A percentile compares a stretch with the other conserved stretches of the same genome.
Conservation (phyloP, 1,140 invertebrate species). For the Samia ricini region DNA sequence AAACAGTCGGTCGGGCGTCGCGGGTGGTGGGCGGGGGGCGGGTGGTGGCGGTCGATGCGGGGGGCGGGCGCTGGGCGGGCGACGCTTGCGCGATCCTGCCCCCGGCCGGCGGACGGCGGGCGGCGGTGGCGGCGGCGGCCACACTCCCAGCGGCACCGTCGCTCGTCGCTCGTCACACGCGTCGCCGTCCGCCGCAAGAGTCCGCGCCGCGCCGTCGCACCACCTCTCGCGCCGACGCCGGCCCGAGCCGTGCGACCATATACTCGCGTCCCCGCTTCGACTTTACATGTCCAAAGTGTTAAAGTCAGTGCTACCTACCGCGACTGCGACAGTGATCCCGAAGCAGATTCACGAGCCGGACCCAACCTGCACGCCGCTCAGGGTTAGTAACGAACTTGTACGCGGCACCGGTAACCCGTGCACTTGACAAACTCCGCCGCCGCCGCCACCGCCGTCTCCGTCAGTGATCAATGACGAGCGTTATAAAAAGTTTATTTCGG, state of each 20-base stretch:
- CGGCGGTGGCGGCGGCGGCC: no score
- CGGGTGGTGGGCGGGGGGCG: conserved; percentile 51
- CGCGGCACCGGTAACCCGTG: conserved; percentile 33
- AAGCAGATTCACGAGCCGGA: conserved; percentile 65
- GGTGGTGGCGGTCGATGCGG: conserved; percentile 46
- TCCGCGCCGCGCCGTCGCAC: conserved; percentile 57
- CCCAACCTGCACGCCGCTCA: conserved; percentile 67
- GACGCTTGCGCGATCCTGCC: conserved; percentile 42
- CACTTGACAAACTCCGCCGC: conserved; percentile 26
- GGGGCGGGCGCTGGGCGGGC: conserved; percentile 47
- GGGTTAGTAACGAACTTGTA: conserved; percentile 61
- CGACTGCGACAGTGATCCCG: conserved; percentile 69
- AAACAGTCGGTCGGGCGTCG: conserved; percentile 66
- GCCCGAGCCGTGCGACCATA: conserved; percentile 61
- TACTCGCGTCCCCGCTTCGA: conserved; percentile 60
- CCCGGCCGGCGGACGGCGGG: conserved; percentile 18
- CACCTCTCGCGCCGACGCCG: conserved; percentile 62
- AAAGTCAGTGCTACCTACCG: conserved; percentile 74
- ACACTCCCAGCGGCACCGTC: conserved; percentile 69
- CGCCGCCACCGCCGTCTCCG: conserved; percentile 24
- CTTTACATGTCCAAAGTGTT: conserved; percentile 76
- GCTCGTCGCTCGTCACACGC: conserved; percentile 48
- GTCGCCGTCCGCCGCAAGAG: conserved; percentile 42
- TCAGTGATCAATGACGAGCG: conserved; percentile 57
- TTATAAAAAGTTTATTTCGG: conserved; percentile 70